These are phyloP conservation scores for Anguilla obscura DNA, from an alignment of 2,797 vertebrate genomes.

Conservation along the genomic window DNA sequence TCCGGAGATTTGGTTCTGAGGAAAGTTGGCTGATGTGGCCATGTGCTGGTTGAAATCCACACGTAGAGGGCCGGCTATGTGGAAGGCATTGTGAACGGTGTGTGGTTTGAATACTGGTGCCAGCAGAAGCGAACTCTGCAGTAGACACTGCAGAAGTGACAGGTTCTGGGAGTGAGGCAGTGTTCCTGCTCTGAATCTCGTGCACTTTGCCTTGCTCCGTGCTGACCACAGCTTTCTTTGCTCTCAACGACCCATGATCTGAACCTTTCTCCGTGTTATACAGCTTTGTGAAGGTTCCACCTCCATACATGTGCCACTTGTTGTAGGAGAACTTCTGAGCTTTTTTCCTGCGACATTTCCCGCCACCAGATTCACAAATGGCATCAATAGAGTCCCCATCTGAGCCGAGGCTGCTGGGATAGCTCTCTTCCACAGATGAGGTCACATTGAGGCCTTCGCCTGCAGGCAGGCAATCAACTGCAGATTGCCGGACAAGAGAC, in stretches of 20 bases:
- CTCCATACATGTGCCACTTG: constrained; percentile 95
- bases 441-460: constrained; percentile 58
- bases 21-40: constrained; percentile 40
- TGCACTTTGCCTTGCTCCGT: constrained; percentile 52
- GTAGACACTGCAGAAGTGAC: constrained; percentile 32
- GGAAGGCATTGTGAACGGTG: constrained; percentile 39
- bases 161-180: constrained; percentile 22
- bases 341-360: constrained; percentile 77
- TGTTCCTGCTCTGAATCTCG: constrained; percentile 50
- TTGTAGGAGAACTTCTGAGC: constrained; percentile 87
- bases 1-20: constrained; percentile 46
- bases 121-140: constrained; percentile 3
- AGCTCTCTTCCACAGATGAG: constrained; percentile 65
- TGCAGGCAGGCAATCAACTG: constrained; percentile 84
- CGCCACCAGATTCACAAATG: constrained; percentile 63
- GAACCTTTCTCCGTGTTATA: constrained; percentile 75
- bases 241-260: constrained; percentile 53
- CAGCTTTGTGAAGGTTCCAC: constrained; percentile 88
- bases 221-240: constrained; percentile 58
- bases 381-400: constrained; percentile 57
- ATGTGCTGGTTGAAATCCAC: constrained; percentile 43
- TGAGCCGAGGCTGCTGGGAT: constrained; percentile 55
- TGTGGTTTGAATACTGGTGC: constrained; percentile 31
- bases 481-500: constrained; percentile 87
- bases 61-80: constrained; percentile 35